Percentiles rank a stretch among this genome's conserved stretches.
Conservation (phyloP, 2,888 invertebrate genomes). For the Eupithecia tripunctaria region DNA sequence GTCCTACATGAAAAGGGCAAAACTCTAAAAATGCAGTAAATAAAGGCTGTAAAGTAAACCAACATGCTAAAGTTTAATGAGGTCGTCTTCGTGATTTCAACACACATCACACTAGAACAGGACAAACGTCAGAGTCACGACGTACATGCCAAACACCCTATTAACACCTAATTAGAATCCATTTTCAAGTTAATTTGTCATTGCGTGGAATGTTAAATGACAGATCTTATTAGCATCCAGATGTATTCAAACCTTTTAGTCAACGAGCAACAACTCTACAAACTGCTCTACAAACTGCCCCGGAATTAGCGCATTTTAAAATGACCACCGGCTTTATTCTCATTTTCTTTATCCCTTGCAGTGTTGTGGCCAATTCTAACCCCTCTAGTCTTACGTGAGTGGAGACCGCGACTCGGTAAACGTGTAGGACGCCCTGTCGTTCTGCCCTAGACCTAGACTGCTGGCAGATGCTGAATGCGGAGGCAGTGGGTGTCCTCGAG, state of each 20-base stretch:
- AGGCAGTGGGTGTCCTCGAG: no score
- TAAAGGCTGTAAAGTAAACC: neutral
- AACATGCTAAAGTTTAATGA: neutral
- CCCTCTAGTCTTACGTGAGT: no score
- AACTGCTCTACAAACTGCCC: no score
- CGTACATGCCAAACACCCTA: conserved; percentile 58
- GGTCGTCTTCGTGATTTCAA: conserved; percentile 39
- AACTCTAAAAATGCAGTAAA: neutral
- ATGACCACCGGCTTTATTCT: no score
- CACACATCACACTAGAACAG: conserved; percentile 36
- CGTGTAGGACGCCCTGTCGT: no score
- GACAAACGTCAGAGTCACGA: conserved; percentile 46
- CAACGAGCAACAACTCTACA: neutral
- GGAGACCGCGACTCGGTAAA: no score
- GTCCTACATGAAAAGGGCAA: neutral
- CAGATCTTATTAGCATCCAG: conserved; percentile 41
- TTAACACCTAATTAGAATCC: conserved; percentile 59
- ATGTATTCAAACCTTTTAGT: conserved; percentile 20
- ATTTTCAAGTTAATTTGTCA: conserved; percentile 61
- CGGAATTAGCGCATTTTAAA: no score
- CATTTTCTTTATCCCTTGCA: no score
- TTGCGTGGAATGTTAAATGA: conserved; percentile 50
- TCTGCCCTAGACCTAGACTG: no score
- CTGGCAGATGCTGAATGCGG: no score
- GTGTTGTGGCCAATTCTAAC: no score